Evolutionary conservation across 1,140 invertebrate genomes (phyloP).

Genomic region (Rhagoletis pomonella): DNA sequence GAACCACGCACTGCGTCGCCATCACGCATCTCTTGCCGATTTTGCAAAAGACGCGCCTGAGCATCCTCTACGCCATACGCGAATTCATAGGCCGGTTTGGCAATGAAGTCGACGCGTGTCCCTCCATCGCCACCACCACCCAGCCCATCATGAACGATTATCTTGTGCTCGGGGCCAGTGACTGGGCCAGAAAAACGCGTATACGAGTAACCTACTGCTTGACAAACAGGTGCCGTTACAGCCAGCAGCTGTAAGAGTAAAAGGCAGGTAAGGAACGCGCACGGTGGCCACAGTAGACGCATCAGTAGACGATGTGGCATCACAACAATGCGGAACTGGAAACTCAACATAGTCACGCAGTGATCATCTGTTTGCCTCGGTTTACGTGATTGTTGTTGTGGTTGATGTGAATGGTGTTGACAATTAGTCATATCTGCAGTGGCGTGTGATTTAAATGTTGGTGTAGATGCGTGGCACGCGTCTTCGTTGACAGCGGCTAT

Average conservation of each 20-base stretch:
- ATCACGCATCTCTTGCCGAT: constrained; percentile 80
- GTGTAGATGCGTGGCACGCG: neutral
- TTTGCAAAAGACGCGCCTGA: constrained; percentile 81
- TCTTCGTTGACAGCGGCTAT: neutral
- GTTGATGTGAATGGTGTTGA: neutral
- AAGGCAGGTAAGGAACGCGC: neutral
- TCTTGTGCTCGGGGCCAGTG: constrained; percentile 77
- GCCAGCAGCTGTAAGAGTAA: constrained; percentile 17
- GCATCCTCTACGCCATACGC: constrained; percentile 83
- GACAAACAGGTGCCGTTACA: constrained; percentile 60
- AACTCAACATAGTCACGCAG: neutral
- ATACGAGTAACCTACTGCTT: constrained; percentile 79
- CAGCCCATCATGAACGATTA: constrained; percentile 76
- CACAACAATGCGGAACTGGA: constrained; percentile 47
- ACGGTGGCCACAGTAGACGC: neutral
- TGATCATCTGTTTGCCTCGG: neutral
- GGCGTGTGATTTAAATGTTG: neutral
- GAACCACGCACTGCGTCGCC: constrained; percentile 82
- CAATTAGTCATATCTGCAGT: neutral
- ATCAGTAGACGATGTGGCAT: constrained; percentile 39
- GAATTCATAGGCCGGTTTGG: constrained; percentile 81
- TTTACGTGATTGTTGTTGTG: neutral
- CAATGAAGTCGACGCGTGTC: constrained; percentile 78
- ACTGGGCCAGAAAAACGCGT: constrained; percentile 81
- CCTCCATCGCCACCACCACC: constrained; percentile 64